Evolutionary conservation across 2,797 vertebrate genomes (phyloP).

Genomic region (Siniperca undulata): DNA sequence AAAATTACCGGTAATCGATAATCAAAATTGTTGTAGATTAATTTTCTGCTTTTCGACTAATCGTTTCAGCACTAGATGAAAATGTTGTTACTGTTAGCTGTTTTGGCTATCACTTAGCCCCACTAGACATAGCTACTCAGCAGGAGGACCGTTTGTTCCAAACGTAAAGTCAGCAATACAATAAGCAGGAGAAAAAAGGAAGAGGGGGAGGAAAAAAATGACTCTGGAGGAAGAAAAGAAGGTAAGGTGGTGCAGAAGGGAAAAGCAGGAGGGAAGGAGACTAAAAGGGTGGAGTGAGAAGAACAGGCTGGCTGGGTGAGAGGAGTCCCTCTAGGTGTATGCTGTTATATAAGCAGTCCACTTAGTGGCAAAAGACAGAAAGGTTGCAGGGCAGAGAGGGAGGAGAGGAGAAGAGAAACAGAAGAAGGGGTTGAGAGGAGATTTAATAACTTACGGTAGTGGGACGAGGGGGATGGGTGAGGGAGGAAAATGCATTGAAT

Average conservation of each 20-base stretch:
- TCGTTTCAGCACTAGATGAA: neutral
- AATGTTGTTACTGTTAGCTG: conserved; percentile 24
- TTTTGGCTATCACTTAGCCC: conserved; percentile 43
- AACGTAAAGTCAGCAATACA: conserved; percentile 30
- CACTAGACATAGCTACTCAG: conserved; percentile 35
- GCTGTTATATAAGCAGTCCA: conserved; percentile 79
- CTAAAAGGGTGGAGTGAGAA: conserved; percentile 53
- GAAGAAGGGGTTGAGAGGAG: conserved; percentile 45
- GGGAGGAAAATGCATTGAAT: conserved; percentile 57
- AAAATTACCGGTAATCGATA: neutral
- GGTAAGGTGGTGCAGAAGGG: conserved; percentile 43
- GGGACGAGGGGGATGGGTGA: neutral
- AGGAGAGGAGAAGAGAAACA: conserved; percentile 29
- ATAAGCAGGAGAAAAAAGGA: conserved; percentile 18
- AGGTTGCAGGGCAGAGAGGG: conserved; percentile 67
- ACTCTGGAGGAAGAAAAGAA: conserved; percentile 28
- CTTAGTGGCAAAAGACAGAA: conserved; percentile 78
- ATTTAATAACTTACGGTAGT: conserved; percentile 69
- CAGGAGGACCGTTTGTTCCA: conserved; percentile 46
- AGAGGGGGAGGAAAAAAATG: conserved; percentile 32
- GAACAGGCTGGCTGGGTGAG: conserved; percentile 51
- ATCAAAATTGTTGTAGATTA: neutral
- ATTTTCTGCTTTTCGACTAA: neutral
- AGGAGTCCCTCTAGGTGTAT: conserved; percentile 72
- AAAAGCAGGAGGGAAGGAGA: conserved; percentile 17